These are phyloP conservation scores for Oligia fasciuncula DNA, from an alignment of 2,888 invertebrate species.

Conservation along the genomic window DNA sequence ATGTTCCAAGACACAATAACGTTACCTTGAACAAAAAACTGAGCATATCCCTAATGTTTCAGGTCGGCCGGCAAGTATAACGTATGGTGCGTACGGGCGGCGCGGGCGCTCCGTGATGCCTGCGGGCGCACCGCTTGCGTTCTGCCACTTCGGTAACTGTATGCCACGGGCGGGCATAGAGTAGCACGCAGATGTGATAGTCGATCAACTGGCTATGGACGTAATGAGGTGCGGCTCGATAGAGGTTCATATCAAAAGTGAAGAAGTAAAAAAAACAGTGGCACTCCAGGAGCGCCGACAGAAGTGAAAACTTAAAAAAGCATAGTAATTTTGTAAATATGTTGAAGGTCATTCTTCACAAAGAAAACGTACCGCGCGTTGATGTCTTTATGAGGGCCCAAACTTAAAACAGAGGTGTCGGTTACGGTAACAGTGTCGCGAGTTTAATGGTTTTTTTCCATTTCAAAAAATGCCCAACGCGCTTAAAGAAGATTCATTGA, in stretches of 20 bases:
- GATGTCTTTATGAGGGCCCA: too few species aligned
- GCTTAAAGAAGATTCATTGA: background rate
- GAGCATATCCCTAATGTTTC: constrained; percentile 25
- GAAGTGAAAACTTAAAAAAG: too few species aligned
- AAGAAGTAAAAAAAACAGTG: background rate
- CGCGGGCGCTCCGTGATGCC: constrained; percentile 84
- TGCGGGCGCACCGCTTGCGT: constrained; percentile 79
- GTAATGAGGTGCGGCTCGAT: background rate
- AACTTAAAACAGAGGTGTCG: too few species aligned
- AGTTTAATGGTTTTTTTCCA: too few species aligned
- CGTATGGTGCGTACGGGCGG: constrained; percentile 60
- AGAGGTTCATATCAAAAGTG: background rate
- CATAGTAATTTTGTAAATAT: too few species aligned
- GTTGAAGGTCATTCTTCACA: too few species aligned
- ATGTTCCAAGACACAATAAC: constrained; percentile 5
- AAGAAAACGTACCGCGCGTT: too few species aligned
- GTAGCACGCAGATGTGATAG: constrained; percentile 44
- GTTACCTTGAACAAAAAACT: constrained; percentile 35
- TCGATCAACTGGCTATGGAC: background rate
- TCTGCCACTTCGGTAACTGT: constrained; percentile 87
- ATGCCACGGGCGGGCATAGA: constrained; percentile 72
- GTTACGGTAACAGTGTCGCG: too few species aligned
- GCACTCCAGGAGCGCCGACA: too few species aligned
- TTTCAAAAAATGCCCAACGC: too few species aligned
- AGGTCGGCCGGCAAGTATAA: constrained; percentile 43